These are phyloP conservation scores for Axea sp. DNA, from an alignment of 2,888 invertebrate species.

Conservation along the genomic window DNA sequence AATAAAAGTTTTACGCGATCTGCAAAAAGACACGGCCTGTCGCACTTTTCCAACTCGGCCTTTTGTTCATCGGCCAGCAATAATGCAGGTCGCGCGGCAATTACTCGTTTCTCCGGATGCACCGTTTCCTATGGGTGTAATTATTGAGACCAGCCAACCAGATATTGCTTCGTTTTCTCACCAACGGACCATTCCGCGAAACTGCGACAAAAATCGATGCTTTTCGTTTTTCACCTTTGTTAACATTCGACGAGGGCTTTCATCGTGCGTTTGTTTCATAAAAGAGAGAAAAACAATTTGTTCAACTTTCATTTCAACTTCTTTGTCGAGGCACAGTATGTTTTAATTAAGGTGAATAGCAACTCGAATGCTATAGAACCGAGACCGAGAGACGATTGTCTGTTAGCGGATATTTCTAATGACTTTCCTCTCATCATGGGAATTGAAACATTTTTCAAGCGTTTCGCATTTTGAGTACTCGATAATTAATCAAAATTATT, in stretches of 20 bases:
- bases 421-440: too few species aligned
- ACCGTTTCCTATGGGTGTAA: conserved; percentile 50
- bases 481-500: too few species aligned
- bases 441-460: too few species aligned
- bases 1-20: conserved; percentile 28
- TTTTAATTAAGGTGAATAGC: too few species aligned
- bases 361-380: too few species aligned
- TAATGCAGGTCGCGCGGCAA: conserved; percentile 40
- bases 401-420: too few species aligned
- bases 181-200: conserved; percentile 4
- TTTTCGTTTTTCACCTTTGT: conserved; percentile 2
- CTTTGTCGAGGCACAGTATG: background rate
- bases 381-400: too few species aligned
- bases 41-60: conserved; percentile 22
- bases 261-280: background rate
- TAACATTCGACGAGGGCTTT: background rate
- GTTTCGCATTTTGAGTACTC: too few species aligned
- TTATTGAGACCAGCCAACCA: conserved; percentile 49
- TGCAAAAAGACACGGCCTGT: conserved; percentile 16
- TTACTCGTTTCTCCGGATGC: conserved; percentile 55
- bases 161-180: conserved; percentile 31
- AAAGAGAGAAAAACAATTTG: background rate
- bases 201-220: background rate
- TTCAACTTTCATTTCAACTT: background rate
- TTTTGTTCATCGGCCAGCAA: conserved; percentile 39